Conservation (phyloP, 1,140 invertebrate species). For the Sycobia sp. region DNA sequence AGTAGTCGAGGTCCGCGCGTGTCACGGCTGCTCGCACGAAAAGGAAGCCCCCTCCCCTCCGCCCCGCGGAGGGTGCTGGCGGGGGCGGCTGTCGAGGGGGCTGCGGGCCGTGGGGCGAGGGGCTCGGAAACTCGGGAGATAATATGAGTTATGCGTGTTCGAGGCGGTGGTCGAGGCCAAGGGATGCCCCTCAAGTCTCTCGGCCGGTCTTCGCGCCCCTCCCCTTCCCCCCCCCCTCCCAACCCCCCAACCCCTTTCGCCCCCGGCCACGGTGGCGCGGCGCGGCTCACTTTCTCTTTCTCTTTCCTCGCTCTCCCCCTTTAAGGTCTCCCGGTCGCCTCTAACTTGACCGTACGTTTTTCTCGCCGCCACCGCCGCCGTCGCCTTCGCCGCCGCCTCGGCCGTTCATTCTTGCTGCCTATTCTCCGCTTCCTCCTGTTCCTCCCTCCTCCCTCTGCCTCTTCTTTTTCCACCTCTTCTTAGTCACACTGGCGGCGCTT, state of each 20-base stretch:
- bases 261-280: constrained; percentile 17
- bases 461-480: too few species aligned
- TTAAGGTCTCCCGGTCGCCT: constrained; percentile 8
- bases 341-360: constrained; percentile 13
- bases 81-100: too few species aligned
- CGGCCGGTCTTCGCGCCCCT: constrained; percentile 45
- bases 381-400: constrained; percentile 31
- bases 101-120: too few species aligned
- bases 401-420: background rate
- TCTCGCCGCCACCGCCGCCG: constrained; percentile 49
- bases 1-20: constrained; percentile 29
- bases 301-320: constrained; percentile 27
- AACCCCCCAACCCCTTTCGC: too few species aligned
- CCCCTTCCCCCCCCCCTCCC: background rate
- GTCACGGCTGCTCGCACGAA: too few species aligned
- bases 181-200: constrained; percentile 59
- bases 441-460: too few species aligned
- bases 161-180: constrained; percentile 56
- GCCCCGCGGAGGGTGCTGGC: too few species aligned
- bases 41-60: too few species aligned
- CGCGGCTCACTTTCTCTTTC: constrained; percentile 41
- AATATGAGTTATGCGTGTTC: constrained; percentile 56
- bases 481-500: background rate
- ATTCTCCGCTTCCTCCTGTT: background rate
- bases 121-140: constrained; percentile 50